A percentile compares a stretch with the other conserved stretches of the same genome.
phyloP scores from a whole-genome alignment of 2,888 invertebrate genomes.

The Dynastes grantii region DNA sequence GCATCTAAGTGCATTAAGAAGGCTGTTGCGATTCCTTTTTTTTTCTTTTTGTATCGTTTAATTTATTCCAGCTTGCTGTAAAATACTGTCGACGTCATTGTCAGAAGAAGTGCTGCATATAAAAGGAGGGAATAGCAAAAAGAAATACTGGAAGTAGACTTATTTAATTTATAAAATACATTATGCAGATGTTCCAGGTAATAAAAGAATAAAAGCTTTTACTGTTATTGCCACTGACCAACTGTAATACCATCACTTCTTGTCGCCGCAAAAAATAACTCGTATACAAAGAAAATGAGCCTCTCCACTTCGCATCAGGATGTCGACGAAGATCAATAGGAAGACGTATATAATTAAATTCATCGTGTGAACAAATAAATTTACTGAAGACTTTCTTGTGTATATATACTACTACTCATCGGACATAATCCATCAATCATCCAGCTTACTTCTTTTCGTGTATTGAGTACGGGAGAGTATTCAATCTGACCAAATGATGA shows the following conservation, averaged over 20 bases:
- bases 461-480: neutral
- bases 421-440: conserved; percentile 6
- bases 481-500: conserved; percentile 14
- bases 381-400: neutral
- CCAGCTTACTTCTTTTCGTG: neutral
- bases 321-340: conserved; percentile 1
- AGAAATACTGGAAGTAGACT: neutral
- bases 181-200: conserved; percentile 25
- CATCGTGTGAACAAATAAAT: conserved; percentile 23
- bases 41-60: conserved; percentile 1
- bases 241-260: neutral
- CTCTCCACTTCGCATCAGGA: neutral
- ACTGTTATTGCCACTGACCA: neutral
- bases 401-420: neutral
- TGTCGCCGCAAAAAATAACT: neutral
- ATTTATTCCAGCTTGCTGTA: conserved; percentile 25
- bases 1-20: conserved; percentile 28
- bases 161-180: conserved; percentile 4
- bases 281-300: neutral
- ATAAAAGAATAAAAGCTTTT: neutral
- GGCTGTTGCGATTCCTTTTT: conserved; percentile 5
- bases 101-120: neutral
- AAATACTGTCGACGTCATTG: conserved; percentile 13
- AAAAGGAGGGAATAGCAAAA: conserved; percentile 2
- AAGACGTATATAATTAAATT: conserved; percentile 5